Percentiles rank a stretch among this genome's conserved stretches.
Conservation (phyloP, 2,888 invertebrate genomes). For the Xestia xanthographa region DNA sequence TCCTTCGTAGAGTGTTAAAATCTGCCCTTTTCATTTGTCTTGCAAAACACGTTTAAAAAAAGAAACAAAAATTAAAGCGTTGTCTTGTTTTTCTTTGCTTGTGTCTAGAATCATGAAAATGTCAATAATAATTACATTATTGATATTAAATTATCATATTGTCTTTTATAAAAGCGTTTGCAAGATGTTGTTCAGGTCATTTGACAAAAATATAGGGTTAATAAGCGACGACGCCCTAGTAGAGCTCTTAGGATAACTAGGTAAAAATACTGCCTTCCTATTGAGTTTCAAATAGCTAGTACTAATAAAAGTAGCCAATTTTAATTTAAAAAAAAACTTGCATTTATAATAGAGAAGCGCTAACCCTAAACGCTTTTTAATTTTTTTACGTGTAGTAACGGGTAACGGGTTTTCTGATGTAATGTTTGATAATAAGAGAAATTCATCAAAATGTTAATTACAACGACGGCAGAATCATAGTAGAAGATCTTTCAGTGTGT, state of each 20-base stretch:
- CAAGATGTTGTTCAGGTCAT: background rate
- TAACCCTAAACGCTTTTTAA: background rate
- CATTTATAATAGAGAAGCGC: too few species aligned
- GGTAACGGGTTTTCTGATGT: background rate
- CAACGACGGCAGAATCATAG: background rate
- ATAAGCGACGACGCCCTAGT: background rate
- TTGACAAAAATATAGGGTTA: background rate
- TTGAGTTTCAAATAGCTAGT: background rate
- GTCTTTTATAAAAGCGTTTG: conserved; percentile 1
- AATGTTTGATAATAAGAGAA: background rate
- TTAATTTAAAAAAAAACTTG: background rate
- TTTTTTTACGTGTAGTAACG: too few species aligned
- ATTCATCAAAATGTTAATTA: background rate
- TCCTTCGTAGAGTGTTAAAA: conserved; percentile 1
- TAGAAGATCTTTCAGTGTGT: background rate
- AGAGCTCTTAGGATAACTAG: background rate
- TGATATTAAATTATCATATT: conserved; percentile 5
- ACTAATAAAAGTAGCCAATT: background rate
- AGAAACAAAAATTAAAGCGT: conserved; percentile 7
- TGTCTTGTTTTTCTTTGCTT: background rate
- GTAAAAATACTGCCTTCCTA: background rate
- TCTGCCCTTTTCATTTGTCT: background rate
- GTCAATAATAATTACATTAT: background rate
- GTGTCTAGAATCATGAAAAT: background rate
- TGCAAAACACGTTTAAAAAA: conserved; percentile 22